Base-by-base conservation (phyloP, 2,113 vertebrate genomes). In the Vombatus ursinus region DNA sequence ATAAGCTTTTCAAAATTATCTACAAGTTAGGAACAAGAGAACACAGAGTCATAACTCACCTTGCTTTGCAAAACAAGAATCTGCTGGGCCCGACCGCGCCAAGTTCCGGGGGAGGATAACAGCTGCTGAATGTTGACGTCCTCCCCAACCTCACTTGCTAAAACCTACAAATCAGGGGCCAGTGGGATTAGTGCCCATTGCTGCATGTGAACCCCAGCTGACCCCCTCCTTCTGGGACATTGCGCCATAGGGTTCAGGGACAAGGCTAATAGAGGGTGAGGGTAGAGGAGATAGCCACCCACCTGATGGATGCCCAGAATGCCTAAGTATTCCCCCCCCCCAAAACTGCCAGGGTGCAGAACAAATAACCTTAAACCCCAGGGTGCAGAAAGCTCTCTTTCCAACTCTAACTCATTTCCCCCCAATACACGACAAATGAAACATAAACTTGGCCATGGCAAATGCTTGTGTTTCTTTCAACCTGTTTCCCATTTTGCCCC, bases 41-140 rank as follows among this genome's bases (percentile, higher is more conserved):
- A 19, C 0, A 10, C 92, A 96, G 93, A 8, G 1, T 2, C 0
- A 3, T 25, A 44, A 95, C 99, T 99, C 97, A 99, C 99, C 99
- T 98, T 99, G 96, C 97, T 98, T 95, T 99, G 99, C 52, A 99
- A 97, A 95, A 98, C 97, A 0, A 99, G 98, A 49, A 99, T 99
- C 96, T 99, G 99, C 97, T 99, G 99, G 8, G 99, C 99, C 23
- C 99, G 98, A 4, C 99, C 99, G 95, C 99, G 98, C 98, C 99
- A 99, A 97, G 96, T 98, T 90, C 99, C 99, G 0, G 99, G 98
- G 24, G 96, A 98, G 96, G 95, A 97, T 89, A 99, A 92, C 50
- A 99, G 98, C 53, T 98, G 99, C 94, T 99, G 99, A 89, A 99
- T 90, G 50, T 97, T 99, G 95, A 99, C 98, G 0, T 99, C 99